phyloP scores from a whole-genome alignment of 2,113 vertebrate species.

The Laticauda laticaudata region DNA sequence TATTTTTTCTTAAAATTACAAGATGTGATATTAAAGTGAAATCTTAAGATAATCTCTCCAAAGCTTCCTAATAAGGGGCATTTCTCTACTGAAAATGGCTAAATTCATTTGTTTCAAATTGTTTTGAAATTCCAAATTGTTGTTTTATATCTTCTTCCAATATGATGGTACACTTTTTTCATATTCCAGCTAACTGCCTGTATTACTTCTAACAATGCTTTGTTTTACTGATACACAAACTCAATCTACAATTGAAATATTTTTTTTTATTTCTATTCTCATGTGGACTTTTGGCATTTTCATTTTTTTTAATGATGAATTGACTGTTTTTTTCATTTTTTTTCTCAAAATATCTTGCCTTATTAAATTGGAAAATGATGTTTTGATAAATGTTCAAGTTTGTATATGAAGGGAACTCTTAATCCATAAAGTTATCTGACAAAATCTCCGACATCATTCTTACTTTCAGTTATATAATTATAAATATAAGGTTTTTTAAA shows the following conservation, averaged over 20 bases:
- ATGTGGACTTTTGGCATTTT: constrained; percentile 6
- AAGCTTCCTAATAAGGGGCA: constrained; percentile 21
- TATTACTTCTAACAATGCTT: constrained; percentile 24
- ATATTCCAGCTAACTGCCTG: background rate
- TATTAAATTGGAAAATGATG: background rate
- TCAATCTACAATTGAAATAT: background rate
- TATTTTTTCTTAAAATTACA: constrained; percentile 41
- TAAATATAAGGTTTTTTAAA: background rate
- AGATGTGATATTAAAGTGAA: constrained; percentile 55
- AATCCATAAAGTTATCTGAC: background rate
- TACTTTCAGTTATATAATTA: background rate
- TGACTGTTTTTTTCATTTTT: background rate
- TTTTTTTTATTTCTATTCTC: background rate
- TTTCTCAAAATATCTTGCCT: background rate
- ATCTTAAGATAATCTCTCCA: constrained; percentile 53
- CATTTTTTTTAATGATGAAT: background rate
- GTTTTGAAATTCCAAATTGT: background rate
- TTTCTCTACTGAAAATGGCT: constrained; percentile 13
- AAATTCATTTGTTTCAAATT: too few species aligned
- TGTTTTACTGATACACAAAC: background rate
- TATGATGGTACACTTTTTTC: constrained; percentile 9
- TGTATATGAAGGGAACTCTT: background rate
- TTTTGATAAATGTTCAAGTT: background rate
- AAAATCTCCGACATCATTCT: background rate
- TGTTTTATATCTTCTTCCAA: background rate